phyloP scores from a whole-genome alignment of 53 echinoderm and acorn worm species.

The Antedon mediterranea region DNA sequence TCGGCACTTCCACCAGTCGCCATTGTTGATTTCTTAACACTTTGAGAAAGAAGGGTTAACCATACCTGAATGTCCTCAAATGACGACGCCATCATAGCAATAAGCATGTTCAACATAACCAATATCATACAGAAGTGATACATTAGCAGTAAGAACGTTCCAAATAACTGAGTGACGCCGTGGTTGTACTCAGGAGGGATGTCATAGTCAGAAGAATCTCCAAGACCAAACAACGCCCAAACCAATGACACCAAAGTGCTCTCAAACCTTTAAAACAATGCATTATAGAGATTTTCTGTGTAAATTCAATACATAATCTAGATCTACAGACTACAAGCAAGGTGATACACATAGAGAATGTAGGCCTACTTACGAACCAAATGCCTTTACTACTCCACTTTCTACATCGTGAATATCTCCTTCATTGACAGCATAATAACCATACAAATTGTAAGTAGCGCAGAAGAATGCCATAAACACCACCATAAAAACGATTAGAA shows the following conservation, averaged over 20 bases:
- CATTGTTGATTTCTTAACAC: too few species aligned
- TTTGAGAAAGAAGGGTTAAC: too few species aligned
- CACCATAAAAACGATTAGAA: constrained; percentile 34
- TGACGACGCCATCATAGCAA: constrained; percentile 3
- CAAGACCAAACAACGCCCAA: constrained; percentile 86
- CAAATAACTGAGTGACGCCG: background rate
- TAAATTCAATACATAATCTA: too few species aligned
- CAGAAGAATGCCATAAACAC: constrained; percentile 58
- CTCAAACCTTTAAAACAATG: too few species aligned
- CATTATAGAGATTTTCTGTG: too few species aligned
- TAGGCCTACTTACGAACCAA: background rate
- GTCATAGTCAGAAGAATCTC: constrained; percentile 23
- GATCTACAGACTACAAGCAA: too few species aligned
- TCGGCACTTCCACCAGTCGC: too few species aligned
- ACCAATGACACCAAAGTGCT: constrained; percentile 61
- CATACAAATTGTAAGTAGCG: constrained; percentile 69
- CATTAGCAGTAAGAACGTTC: background rate
- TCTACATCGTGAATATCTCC: background rate
- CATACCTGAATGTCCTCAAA: constrained; percentile 5
- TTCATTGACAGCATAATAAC: constrained; percentile 17
- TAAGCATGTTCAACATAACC: constrained; percentile 5
- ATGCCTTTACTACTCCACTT: background rate
- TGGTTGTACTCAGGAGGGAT: constrained; percentile 4
- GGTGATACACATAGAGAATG: too few species aligned
- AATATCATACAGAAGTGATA: background rate